These are phyloP conservation scores for Chitala chitala DNA, from an alignment of 2,113 vertebrate species.

Conservation along the genomic window DNA sequence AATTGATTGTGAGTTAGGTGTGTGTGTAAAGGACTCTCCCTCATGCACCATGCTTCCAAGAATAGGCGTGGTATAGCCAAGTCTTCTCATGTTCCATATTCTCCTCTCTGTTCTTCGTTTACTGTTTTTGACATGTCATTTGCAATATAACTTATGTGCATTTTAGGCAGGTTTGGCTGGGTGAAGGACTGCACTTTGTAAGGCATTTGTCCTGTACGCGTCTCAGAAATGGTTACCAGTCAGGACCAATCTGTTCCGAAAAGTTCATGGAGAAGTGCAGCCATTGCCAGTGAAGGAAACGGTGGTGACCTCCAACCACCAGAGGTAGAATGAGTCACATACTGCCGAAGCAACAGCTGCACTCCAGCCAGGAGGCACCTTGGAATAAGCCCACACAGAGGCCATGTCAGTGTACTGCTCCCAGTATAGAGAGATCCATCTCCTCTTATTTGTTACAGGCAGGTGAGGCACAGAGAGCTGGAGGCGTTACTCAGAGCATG, in stretches of 20 bases:
- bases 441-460: background rate
- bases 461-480: background rate
- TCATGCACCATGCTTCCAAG: background rate
- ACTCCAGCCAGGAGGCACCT: background rate
- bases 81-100: background rate
- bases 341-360: background rate
- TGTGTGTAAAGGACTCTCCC: background rate
- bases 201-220: background rate
- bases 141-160: background rate
- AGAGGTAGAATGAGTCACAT: background rate
- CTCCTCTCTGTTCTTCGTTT: background rate
- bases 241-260: background rate
- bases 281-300: background rate
- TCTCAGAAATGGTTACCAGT: background rate
- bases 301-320: background rate
- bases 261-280: constrained; percentile 9
- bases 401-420: background rate
- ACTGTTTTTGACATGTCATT: background rate
- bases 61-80: background rate
- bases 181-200: background rate
- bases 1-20: background rate
- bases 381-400: background rate
- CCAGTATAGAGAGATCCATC: background rate
- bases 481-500: background rate
- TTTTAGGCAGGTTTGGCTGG: constrained; percentile 3